These are phyloP conservation scores for Coregonus suidteri DNA, from an alignment of 2,797 vertebrate species.

Conservation along the genomic window DNA sequence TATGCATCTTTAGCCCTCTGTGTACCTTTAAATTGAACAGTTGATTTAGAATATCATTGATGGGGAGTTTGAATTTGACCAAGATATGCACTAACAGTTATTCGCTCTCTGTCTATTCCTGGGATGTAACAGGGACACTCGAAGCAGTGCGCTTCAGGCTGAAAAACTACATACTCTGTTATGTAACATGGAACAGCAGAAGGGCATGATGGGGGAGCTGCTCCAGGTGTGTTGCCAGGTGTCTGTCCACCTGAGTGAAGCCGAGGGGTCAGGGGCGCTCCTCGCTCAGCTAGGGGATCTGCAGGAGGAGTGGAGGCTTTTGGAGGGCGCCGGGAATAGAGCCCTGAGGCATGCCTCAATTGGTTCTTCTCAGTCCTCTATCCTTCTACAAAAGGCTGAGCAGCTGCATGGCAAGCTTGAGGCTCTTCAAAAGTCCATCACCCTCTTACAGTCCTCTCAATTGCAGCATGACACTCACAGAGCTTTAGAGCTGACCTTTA, in stretches of 20 bases:
- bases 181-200: slow-evolving; percentile 73
- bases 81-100: not conserved
- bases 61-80: not conserved
- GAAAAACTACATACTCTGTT: slow-evolving; percentile 77
- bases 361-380: slow-evolving; percentile 69
- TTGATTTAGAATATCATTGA: not conserved
- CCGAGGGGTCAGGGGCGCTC: slow-evolving; percentile 80
- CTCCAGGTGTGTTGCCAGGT: slow-evolving; percentile 73
- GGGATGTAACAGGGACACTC: slow-evolving; percentile 66
- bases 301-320: slow-evolving; percentile 80
- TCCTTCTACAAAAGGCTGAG: slow-evolving; percentile 67
- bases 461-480: slow-evolving; percentile 47
- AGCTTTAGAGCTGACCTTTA: slow-evolving; percentile 49
- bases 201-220: slow-evolving; percentile 70
- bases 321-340: slow-evolving; percentile 74
- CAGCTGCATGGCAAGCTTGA: slow-evolving; percentile 72
- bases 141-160: slow-evolving; percentile 74
- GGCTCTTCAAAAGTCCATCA: slow-evolving; percentile 48
- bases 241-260: slow-evolving; percentile 70
- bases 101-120: slow-evolving; percentile 7
- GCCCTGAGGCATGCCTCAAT: slow-evolving; percentile 72
- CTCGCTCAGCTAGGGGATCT: slow-evolving; percentile 81
- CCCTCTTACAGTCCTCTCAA: slow-evolving; percentile 30
- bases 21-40: not conserved
- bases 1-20: not conserved